Conservation (phyloP, 2,888 invertebrate genomes). For the Barypeithes pellucidus region DNA sequence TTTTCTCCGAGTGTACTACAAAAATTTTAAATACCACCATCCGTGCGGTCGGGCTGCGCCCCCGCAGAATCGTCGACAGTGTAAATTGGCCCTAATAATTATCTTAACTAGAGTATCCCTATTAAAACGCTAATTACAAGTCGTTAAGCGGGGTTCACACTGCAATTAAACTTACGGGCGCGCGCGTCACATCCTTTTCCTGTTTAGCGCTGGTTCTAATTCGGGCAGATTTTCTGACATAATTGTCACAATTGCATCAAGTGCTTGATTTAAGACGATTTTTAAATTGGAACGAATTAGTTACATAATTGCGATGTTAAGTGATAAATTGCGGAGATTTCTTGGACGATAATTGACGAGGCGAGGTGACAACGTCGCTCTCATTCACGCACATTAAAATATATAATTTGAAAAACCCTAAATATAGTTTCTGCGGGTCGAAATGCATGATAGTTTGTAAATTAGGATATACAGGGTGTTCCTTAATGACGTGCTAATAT, state of each 20-base stretch:
- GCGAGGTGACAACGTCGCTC: background rate
- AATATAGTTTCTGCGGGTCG: no score
- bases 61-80: constrained; percentile 35
- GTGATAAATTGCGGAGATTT: constrained; percentile 40
- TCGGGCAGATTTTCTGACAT: constrained; percentile 62
- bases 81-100: constrained; percentile 63
- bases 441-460: no score
- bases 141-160: constrained; percentile 70
- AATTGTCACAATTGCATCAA: constrained; percentile 32
- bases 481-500: no score
- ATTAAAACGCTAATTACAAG: constrained; percentile 71
- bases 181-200: constrained; percentile 70
- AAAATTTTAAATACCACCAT: constrained; percentile 39
- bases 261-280: constrained; percentile 32
- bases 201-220: constrained; percentile 66
- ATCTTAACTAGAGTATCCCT: constrained; percentile 72
- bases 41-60: constrained; percentile 32
- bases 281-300: constrained; percentile 34
- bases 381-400: background rate
- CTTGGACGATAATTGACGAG: constrained; percentile 8
- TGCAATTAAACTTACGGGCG: constrained; percentile 66
- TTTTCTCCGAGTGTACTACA: no score
- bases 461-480: no score
- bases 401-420: no score
- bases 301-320: constrained; percentile 24